Base-by-base conservation (phyloP, 1,140 invertebrate species). In the Brachionus sp. region DNA sequence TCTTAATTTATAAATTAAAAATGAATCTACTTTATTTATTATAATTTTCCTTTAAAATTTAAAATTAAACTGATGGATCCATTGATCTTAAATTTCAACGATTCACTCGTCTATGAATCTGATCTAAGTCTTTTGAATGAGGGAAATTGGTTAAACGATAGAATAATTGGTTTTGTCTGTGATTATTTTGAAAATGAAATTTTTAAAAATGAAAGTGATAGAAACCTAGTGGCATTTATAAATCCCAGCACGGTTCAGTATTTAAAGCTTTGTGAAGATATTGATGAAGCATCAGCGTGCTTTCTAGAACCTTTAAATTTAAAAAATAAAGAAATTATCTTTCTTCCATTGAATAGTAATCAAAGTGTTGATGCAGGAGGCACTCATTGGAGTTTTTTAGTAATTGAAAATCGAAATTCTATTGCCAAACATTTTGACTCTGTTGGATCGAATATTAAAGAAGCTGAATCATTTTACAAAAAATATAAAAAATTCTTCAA, bases 101-200 rank as follows among this genome's bases (percentile, higher is more conserved):
- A 75, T 29, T 75, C 70, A 5, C 44, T 75, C 4, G 25, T 75
- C 23, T 75, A 75, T 75, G 13, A 75, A 33, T 46, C 70, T 9
- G 70, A 75, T 75, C 44, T 75, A 19, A 25, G 25, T 46, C 39
- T 75, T 23, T 35, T 75, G 9, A 39, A 75, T 35, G 70, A 75
- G 5, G 70, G 70, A 44, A 75, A 75, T 35, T 75, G 70, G 70
- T 25, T 75, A 46, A 75, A 75, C 19, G 70, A 75, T 33, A 42
- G 70, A 46, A 25, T 75, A 33, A 75, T 75, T 12, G 70, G 70
- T 5, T 75, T 75, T 46, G 39, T 44, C 25, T 75, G 25, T 25
- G 70, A 75, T 46, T 75, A 75, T 25, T 75, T 75, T 29, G 70
- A 75, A 75, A 75, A 75, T 12, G 42, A 75, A 75, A 23, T 75